Conservation (phyloP, 2,888 invertebrate genomes). For the Nebria brevicollis region DNA sequence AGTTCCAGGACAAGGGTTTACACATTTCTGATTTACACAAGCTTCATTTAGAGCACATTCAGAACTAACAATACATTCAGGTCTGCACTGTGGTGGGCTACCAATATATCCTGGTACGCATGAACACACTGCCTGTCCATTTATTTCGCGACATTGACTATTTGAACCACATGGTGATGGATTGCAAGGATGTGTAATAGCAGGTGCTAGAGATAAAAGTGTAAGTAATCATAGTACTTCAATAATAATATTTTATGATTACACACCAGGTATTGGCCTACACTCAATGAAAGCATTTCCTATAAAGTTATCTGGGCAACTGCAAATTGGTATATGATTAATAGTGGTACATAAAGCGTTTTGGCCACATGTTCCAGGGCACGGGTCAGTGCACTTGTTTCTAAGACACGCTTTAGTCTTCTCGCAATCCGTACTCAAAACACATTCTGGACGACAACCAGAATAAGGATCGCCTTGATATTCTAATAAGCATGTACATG, state of each 20-base stretch:
- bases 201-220: constrained; percentile 61
- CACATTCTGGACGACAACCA: constrained; percentile 71
- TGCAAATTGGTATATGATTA: constrained; percentile 69
- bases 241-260: background rate
- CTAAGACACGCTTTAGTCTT: constrained; percentile 69
- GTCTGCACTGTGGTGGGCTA: constrained; percentile 77
- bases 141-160: constrained; percentile 73
- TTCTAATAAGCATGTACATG: constrained; percentile 63
- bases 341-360: constrained; percentile 69
- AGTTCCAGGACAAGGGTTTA: constrained; percentile 80
- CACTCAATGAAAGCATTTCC: constrained; percentile 80
- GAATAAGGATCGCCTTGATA: constrained; percentile 66
- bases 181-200: constrained; percentile 70
- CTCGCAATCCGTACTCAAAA: constrained; percentile 70
- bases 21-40: constrained; percentile 78
- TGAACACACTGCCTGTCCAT: constrained; percentile 75
- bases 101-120: constrained; percentile 74
- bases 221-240: constrained; percentile 45
- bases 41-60: constrained; percentile 76
- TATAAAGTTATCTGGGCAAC: constrained; percentile 71
- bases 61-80: constrained; percentile 76
- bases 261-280: constrained; percentile 67
- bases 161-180: constrained; percentile 80
- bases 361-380: constrained; percentile 71
- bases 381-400: constrained; percentile 71